Base-by-base conservation (phyloP, 2,888 invertebrate species). In the Vannuccia rotundouncinata region DNA sequence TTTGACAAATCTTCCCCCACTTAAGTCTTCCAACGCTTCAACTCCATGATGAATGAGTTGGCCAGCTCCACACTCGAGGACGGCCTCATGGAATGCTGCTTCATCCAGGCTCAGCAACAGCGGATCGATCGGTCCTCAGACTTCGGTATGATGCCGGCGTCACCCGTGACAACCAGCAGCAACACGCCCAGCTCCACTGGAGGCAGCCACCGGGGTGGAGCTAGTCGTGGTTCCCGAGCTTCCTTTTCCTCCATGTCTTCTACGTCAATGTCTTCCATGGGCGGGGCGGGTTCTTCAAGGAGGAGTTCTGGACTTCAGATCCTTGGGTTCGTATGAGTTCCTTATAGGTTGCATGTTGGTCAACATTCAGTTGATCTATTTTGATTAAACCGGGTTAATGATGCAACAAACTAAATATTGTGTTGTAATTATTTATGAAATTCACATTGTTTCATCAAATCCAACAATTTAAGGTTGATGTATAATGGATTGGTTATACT, bases 81-180 rank as follows among this genome's bases (percentile, higher is more conserved):
- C 66, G 66, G 66, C 66, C 13, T 66, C 10, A 66, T 66, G 66
- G 66, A 66, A 27, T 66, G 66, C 66, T 66, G 66, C 66, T 66
- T 66, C 66, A 17, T 66, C 25, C 66, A 66, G 66, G 5, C 5
- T 5, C 66, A 66, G 25, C 10, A 66, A 22, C 66, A 66, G 22
- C 66, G 5, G 2, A 27, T 27, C 25, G 25, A 66, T 22, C 5
- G 66, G 17, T 2, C 10, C 66, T 17, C 66, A 17, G 66, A 66
- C 66, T 66, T 66, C 25, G 22, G 66, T 27, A 66, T 66, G 66
- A 66, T 66, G 66, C 66, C 5, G 17, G 2, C 66, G 22, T 66
- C 66, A 22, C 66, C 66, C 22, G 2, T 5, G 2, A 17, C 66
- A 17, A 22, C 66, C 22, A 22, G 2, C 22, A 22, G 22, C 25